Percentiles rank a stretch among this genome's conserved stretches.
Evolutionary conservation across 2,113 vertebrate genomes (phyloP).

Genomic region (Lathamus discolor): DNA sequence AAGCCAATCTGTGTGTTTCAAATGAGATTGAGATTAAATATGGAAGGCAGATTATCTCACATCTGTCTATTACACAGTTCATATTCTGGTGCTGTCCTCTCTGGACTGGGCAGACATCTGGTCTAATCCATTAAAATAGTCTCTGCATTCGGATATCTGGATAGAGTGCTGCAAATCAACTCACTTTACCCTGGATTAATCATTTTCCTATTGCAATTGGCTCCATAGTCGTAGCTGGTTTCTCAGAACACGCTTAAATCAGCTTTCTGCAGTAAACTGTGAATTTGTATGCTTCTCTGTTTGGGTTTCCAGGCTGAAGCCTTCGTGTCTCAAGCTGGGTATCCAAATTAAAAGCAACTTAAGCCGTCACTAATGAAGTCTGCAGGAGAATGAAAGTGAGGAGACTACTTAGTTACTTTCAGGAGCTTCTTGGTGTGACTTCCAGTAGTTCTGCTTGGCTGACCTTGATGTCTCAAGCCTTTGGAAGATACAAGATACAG

Average conservation of each 20-base stretch:
- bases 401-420: neutral
- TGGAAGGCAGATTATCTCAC: neutral
- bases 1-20: neutral
- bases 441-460: neutral
- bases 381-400: neutral
- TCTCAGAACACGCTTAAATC: neutral
- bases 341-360: neutral
- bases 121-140: neutral
- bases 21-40: neutral
- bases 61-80: neutral
- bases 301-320: neutral
- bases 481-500: neutral
- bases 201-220: neutral
- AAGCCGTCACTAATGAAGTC: neutral
- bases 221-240: neutral
- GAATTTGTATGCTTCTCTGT: neutral
- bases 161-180: neutral
- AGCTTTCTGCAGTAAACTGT: neutral
- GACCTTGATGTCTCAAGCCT: neutral
- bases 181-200: neutral
- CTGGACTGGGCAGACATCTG: constrained; percentile 1
- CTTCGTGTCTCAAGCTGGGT: neutral
- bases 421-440: neutral
- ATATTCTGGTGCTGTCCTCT: neutral
- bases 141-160: neutral